These are phyloP conservation scores for Phyllotreta striolata DNA, from an alignment of 2,888 invertebrate species.

Conservation along the genomic window DNA sequence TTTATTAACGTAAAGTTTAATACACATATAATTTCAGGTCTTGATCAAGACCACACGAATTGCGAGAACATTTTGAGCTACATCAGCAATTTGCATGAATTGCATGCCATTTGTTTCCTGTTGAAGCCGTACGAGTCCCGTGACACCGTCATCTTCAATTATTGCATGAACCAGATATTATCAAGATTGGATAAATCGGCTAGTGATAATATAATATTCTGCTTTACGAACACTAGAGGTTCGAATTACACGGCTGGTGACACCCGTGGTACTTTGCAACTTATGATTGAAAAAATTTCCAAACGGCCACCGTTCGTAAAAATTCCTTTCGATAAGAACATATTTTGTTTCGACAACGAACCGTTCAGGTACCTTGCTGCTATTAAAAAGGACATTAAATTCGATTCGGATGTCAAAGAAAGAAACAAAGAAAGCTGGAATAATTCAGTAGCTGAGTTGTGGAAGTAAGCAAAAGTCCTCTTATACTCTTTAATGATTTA, in stretches of 20 bases:
- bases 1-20: neutral
- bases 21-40: constrained; percentile 34
- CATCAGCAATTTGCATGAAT: constrained; percentile 49
- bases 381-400: constrained; percentile 45
- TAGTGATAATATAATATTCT: constrained; percentile 54
- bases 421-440: constrained; percentile 44
- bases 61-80: constrained; percentile 53
- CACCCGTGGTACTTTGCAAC: constrained; percentile 48
- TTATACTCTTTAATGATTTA: neutral
- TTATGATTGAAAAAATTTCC: constrained; percentile 46
- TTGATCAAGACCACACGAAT: constrained; percentile 45
- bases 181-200: constrained; percentile 55
- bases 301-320: constrained; percentile 46
- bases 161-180: constrained; percentile 54
- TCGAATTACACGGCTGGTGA: constrained; percentile 45
- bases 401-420: constrained; percentile 32
- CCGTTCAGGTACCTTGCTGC: constrained; percentile 54
- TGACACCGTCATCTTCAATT: constrained; percentile 53
- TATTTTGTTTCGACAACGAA: constrained; percentile 57
- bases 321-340: constrained; percentile 47
- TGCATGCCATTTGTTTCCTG: constrained; percentile 55
- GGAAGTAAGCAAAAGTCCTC: constrained; percentile 44
- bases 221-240: constrained; percentile 53
- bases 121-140: constrained; percentile 52
- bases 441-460: constrained; percentile 46